Percentiles rank a stretch among this genome's conserved stretches.
phyloP scores from a whole-genome alignment of 2,888 invertebrate species.

The Odontocerum albicorne region DNA sequence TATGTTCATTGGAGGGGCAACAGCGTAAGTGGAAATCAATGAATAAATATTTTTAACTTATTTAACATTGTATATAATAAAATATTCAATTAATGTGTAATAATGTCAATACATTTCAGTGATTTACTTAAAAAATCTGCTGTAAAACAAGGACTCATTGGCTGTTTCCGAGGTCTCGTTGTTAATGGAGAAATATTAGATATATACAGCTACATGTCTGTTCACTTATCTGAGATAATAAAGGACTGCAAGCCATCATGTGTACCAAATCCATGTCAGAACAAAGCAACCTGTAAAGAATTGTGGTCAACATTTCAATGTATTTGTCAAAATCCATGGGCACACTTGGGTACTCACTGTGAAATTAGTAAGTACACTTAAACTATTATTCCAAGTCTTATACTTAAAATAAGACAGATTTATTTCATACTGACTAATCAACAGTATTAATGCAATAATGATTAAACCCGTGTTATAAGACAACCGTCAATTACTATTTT shows the following conservation, averaged over 20 bases:
- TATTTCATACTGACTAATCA: too few species aligned
- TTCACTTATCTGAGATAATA: conserved; percentile 87
- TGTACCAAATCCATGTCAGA: conserved; percentile 90
- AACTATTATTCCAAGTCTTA: too few species aligned
- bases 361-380: conserved; percentile 85
- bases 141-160: conserved; percentile 86
- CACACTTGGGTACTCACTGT: conserved; percentile 87
- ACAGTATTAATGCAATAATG: too few species aligned
- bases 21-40: conserved; percentile 68
- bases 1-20: conserved; percentile 92
- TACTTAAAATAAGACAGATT: too few species aligned
- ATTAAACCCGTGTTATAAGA: too few species aligned
- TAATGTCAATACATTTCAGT: conserved; percentile 58
- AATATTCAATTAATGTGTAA: too few species aligned
- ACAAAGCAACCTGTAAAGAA: conserved; percentile 88
- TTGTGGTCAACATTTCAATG: conserved; percentile 92
- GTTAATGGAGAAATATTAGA: conserved; percentile 90
- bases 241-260: conserved; percentile 94
- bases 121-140: conserved; percentile 80
- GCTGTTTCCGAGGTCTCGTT: conserved; percentile 89
- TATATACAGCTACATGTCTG: conserved; percentile 90
- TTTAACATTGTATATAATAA: too few species aligned
- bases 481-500: too few species aligned
- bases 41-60: not conserved
- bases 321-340: conserved; percentile 90